Base-by-base conservation (phyloP, 2,113 vertebrate genomes). In the Burhinus oedicnemus region DNA sequence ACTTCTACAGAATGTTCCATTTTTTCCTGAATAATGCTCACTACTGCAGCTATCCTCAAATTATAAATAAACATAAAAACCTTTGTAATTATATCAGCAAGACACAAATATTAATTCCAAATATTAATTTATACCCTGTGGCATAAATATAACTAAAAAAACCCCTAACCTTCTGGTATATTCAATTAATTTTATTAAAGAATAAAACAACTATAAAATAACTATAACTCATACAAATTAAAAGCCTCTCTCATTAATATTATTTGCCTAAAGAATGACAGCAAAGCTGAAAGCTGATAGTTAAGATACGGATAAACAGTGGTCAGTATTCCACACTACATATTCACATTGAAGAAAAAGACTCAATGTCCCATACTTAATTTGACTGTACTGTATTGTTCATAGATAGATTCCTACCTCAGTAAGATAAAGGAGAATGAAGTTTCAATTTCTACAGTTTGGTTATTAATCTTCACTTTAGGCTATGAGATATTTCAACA, bases 31-130 rank as follows among this genome's bases (percentile, higher is more conserved):
- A 40, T 42, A 60, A 54, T 14, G 13, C 23, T 60, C 30, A n/a
- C 17, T 44, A 32, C 29, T 81, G 40, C 9, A 81, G 61, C 26
- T 51, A 65, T 19, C 57, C 36, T 79, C 64, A 55, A 93, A 90
- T 45, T 42, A 85, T 14, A 85, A 86, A 70, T 27, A 88, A 90
- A 89, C 20, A 30, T 52, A 76, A 69, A 42, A 18, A 6, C 13
- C 26, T 55, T 91, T 80, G 21, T 76, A 90, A 87, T 89, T 90
- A 47, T 23, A 94, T 83, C 30, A 75, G 32, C 27, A 87, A 83
- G 69, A 79, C 60, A 89, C 36, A 93, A 95, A 92, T 61, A 92
- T 87, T 94, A 93, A 95, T 87, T 94, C n/a, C 15, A 61, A 12
- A 44, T 44, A 44, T 15, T 44, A 44, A 14, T 44, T 44, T 44